These are phyloP conservation scores for Ostrea edulis DNA, from an alignment of 1,140 invertebrate species.

Conservation along the genomic window DNA sequence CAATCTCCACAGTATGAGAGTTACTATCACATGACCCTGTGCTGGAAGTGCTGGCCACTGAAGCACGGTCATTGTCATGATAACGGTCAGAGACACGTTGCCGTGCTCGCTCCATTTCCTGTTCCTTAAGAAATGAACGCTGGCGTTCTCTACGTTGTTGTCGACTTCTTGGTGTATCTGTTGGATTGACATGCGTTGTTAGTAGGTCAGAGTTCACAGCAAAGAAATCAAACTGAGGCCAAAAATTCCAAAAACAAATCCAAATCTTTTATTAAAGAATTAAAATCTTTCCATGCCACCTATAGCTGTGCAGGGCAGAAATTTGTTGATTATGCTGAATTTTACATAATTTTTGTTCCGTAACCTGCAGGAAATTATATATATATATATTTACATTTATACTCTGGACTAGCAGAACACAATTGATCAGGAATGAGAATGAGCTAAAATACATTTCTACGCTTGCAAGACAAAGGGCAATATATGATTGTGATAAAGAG, in stretches of 20 bases:
- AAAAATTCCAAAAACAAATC: conserved; percentile 30
- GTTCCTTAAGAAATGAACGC: conserved; percentile 89
- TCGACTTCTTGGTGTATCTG: conserved; percentile 62
- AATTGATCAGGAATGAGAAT: conserved; percentile 5
- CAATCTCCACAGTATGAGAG: conserved; percentile 52
- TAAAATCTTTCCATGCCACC: conserved; percentile 24
- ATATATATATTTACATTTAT: no score
- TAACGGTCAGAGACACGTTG: conserved; percentile 50
- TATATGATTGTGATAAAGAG: background rate
- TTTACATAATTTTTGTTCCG: background rate
- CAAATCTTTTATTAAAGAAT: conserved; percentile 5
- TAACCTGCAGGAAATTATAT: background rate
- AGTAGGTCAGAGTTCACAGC: conserved; percentile 50
- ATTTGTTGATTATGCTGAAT: background rate
- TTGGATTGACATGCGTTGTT: conserved; percentile 63
- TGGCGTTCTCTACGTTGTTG: conserved; percentile 87
- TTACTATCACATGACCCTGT: conserved; percentile 64
- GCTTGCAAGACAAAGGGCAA: conserved; percentile 28
- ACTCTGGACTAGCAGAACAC: conserved; percentile 11
- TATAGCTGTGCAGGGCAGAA: conserved; percentile 19
- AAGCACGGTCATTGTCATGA: conserved; percentile 58
- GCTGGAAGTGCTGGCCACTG: conserved; percentile 63
- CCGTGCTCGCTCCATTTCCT: conserved; percentile 78
- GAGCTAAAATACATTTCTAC: conserved; percentile 4
- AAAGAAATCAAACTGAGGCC: conserved; percentile 22